Percentiles rank a stretch among this genome's conserved stretches.
phyloP scores from a whole-genome alignment of 2,797 vertebrate species.

The Merluccius polli region DNA sequence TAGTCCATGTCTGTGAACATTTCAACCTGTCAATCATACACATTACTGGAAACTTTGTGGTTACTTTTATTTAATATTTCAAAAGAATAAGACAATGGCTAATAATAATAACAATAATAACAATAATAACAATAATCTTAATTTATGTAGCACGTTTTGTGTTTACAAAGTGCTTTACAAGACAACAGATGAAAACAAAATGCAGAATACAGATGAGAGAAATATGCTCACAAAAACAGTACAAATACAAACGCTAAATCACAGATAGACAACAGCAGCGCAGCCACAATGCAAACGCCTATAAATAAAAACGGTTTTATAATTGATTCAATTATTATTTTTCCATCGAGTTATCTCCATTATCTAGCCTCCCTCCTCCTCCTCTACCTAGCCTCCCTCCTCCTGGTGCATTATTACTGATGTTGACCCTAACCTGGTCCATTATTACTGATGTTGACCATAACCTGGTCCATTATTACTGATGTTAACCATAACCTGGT shows the following conservation, averaged over 20 bases:
- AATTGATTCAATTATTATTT: too few relatives aligned
- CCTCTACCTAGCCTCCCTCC: too few relatives aligned
- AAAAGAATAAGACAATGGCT: background rate
- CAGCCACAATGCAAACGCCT: background rate
- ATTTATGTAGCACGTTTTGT: background rate
- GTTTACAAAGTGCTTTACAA: background rate
- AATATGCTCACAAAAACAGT: background rate
- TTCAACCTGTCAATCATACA: conserved; percentile 17
- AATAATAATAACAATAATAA: background rate
- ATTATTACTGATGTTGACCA: too few relatives aligned
- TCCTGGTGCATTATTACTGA: too few relatives aligned
- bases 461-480: too few relatives aligned
- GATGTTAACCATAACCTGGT: too few relatives aligned
- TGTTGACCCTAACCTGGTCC: too few relatives aligned
- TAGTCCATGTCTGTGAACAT: conserved; percentile 97
- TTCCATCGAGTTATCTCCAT: too few relatives aligned
- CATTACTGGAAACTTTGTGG: background rate
- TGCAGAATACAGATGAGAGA: background rate
- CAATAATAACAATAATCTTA: background rate
- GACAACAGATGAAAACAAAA: background rate
- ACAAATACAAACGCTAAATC: background rate
- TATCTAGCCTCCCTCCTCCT: too few relatives aligned
- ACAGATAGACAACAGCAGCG: background rate
- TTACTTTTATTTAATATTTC: background rate
- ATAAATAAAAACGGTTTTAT: too few relatives aligned